These are phyloP conservation scores for Acipenser ruthenus DNA, from an alignment of 2,797 vertebrate species.

Conservation along the genomic window DNA sequence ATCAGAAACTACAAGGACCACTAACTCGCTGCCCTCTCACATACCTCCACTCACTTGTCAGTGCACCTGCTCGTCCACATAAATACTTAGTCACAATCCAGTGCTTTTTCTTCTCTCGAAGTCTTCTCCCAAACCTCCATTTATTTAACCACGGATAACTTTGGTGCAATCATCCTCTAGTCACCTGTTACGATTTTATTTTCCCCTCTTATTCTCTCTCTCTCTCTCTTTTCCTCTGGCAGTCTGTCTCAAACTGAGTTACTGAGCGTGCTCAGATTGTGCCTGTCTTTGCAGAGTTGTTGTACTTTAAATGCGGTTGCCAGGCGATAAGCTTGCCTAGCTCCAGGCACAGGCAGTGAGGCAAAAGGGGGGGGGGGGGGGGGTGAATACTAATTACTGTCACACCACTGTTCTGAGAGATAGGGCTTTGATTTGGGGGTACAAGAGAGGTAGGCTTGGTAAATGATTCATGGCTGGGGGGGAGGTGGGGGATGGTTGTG, in stretches of 20 bases:
- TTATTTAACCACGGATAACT: not conserved
- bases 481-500: no score
- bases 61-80: constrained; percentile 13
- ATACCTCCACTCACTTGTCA: constrained; percentile 10
- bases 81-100: constrained; percentile 4
- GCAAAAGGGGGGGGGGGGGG: constrained; percentile 12
- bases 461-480: not conserved
- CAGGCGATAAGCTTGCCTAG: constrained; percentile 31
- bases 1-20: no score
- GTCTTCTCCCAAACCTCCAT: not conserved
- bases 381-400: constrained; percentile 46
- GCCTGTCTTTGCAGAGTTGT: constrained; percentile 59
- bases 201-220: constrained; percentile 14
- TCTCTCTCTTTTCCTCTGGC: constrained; percentile 2
- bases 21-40: not conserved
- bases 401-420: constrained; percentile 26
- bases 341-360: constrained; percentile 45
- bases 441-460: constrained; percentile 1
- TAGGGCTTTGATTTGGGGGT: not conserved
- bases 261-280: constrained; percentile 37
- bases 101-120: constrained; percentile 5
- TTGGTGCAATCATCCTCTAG: constrained; percentile 7
- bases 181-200: constrained; percentile 19
- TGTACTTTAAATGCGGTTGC: constrained; percentile 36
- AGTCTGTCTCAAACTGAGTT: no score